Percentiles rank a stretch among this genome's conserved stretches.
Evolutionary conservation across 2,113 vertebrate species (phyloP).

Genomic region (Chitala chitala): DNA sequence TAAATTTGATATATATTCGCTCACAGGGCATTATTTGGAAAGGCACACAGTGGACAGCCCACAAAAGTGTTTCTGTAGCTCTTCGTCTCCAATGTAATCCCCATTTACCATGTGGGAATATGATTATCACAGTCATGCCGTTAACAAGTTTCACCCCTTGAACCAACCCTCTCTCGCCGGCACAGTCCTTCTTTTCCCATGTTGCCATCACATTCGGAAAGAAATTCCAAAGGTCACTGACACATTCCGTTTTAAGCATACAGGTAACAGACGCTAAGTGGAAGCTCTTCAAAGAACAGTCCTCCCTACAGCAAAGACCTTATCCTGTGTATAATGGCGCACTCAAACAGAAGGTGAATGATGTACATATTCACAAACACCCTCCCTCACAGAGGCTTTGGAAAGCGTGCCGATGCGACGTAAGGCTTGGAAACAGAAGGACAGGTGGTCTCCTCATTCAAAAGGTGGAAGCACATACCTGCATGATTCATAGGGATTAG

Average conservation of each 20-base stretch:
- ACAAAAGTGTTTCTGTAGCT: too few species aligned
- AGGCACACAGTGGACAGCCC: too few species aligned
- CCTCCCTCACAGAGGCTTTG: not conserved
- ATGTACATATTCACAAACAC: not conserved
- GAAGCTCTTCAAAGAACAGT: not conserved
- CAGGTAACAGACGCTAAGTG: constrained; percentile 37
- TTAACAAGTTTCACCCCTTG: too few species aligned
- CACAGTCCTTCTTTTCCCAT: not conserved
- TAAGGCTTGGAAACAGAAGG: not conserved
- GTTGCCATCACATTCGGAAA: constrained; percentile 22
- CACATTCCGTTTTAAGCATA: constrained; percentile 20
- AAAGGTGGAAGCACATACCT: not conserved
- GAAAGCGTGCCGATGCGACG: not conserved
- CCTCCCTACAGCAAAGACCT: not conserved
- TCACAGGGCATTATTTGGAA: too few species aligned
- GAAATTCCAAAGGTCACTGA: constrained; percentile 25
- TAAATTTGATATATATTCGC: too few species aligned
- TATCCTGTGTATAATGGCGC: too few species aligned
- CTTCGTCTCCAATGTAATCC: too few species aligned
- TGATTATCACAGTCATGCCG: too few species aligned
- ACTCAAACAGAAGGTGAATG: not conserved
- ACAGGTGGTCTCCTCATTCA: not conserved
- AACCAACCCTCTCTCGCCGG: not conserved
- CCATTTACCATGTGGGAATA: too few species aligned
- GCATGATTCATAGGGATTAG: not conserved